Conservation (phyloP, 2,888 invertebrate genomes). For the Dynastes tityus region DNA sequence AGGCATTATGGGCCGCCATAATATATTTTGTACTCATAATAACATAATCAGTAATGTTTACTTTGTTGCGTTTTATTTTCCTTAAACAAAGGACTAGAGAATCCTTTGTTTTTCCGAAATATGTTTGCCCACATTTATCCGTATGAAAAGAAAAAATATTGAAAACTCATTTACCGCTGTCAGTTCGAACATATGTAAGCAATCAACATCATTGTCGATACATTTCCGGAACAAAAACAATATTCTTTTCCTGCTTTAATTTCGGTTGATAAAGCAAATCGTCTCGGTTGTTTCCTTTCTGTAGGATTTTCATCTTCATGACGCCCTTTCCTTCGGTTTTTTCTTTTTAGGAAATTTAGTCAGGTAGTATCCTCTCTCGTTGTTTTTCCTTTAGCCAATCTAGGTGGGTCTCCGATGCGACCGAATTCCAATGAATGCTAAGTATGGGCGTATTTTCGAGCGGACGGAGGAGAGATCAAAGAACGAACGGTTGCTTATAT, state of each 20-base stretch:
- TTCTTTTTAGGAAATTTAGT: slow-evolving; percentile 40
- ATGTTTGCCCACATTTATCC: too few species aligned
- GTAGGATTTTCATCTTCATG: neutral
- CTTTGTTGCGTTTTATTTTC: too few species aligned
- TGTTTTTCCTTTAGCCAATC: slow-evolving; percentile 49
- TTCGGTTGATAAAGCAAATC: slow-evolving; percentile 25
- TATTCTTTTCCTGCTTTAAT: slow-evolving; percentile 10
- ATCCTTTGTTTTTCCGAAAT: too few species aligned
- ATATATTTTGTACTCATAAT: too few species aligned
- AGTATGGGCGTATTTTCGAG: neutral
- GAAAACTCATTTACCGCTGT: too few species aligned
- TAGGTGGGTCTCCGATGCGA: slow-evolving; percentile 15
- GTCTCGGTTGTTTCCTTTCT: slow-evolving; percentile 1
- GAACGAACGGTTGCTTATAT: slow-evolving; percentile 47
- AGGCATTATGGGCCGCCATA: too few species aligned
- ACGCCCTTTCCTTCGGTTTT: neutral
- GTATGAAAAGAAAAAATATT: too few species aligned
- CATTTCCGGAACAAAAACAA: too few species aligned
- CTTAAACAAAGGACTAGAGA: too few species aligned
- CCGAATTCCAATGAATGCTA: slow-evolving; percentile 48
- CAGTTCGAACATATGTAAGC: too few species aligned
- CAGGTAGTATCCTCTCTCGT: slow-evolving; percentile 41
- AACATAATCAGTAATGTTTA: too few species aligned
- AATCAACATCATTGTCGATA: too few species aligned
- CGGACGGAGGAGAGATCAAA: slow-evolving; percentile 53